Evolutionary conservation across 2,113 vertebrate genomes (phyloP).

Genomic region (Vulpes ferrilata): DNA sequence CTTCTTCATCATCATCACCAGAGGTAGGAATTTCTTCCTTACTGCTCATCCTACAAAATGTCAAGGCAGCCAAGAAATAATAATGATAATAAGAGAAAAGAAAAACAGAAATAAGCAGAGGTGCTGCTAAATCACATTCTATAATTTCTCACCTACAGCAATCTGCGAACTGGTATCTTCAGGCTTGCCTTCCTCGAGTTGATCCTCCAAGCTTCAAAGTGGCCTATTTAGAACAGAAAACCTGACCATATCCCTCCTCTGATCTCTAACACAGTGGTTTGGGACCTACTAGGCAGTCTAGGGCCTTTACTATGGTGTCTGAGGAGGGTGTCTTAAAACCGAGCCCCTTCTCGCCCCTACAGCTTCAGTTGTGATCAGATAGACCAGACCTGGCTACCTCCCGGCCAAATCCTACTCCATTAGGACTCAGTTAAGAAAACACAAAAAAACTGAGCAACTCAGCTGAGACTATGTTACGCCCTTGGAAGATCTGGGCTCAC

Average conservation of each 20-base stretch:
- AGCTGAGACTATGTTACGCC: neutral
- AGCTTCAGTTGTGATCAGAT: neutral
- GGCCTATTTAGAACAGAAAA: neutral
- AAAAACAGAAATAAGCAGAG: neutral
- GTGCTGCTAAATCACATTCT: neutral
- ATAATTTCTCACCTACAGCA: neutral
- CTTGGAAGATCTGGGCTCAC: neutral
- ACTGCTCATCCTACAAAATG: neutral
- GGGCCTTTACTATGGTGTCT: neutral
- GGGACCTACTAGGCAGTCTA: neutral
- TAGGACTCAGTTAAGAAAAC: neutral
- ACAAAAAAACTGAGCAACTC: neutral
- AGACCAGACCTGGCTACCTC: neutral
- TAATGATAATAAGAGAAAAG: neutral
- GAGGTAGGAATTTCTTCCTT: neutral
- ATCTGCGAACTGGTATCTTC: neutral
- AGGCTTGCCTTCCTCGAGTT: neutral
- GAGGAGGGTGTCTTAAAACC: neutral
- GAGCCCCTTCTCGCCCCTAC: neutral
- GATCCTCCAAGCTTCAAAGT: neutral
- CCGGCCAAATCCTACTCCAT: neutral
- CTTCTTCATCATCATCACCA: neutral
- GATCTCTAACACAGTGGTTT: neutral
- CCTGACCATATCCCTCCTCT: neutral
- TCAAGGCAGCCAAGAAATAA: neutral